A percentile compares a stretch with the other conserved stretches of the same genome.
These are phyloP conservation scores for cattle (Bos taurus) DNA, from an alignment of 2,113 vertebrate genomes.

Conservation along the genomic window DNA sequence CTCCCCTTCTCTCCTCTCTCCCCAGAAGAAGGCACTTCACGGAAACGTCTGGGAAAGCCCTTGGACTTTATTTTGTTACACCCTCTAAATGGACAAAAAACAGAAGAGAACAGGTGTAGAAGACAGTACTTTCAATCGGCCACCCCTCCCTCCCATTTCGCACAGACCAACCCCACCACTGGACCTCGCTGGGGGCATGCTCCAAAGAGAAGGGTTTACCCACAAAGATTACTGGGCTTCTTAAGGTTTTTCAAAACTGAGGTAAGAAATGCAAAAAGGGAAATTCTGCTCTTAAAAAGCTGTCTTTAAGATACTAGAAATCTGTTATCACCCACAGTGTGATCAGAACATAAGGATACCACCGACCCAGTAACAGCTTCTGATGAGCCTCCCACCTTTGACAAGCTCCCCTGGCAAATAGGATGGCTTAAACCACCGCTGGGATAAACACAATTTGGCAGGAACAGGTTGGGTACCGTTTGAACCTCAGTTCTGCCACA, in stretches of 20 bases:
- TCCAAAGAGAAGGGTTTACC: neutral
- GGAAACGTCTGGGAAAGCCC: constrained; percentile 74
- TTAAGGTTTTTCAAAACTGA: neutral
- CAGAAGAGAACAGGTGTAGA: constrained; percentile 68
- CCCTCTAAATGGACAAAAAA: constrained; percentile 71
- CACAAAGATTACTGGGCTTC: neutral
- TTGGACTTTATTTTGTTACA: constrained; percentile 76
- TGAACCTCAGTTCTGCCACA: neutral
- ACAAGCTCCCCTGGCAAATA: neutral
- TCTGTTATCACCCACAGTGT: neutral
- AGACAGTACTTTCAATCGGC: constrained; percentile 56
- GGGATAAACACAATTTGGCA: neutral
- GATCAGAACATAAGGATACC: neutral
- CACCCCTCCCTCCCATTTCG: constrained; percentile 22
- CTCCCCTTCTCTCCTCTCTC: constrained; percentile 76
- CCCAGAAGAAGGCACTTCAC: constrained; percentile 73
- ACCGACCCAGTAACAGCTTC: neutral
- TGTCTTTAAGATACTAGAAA: neutral
- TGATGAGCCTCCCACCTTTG: neutral
- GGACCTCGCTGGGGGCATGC: neutral
- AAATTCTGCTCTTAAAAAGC: neutral
- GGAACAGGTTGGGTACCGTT: neutral
- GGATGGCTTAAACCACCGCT: neutral
- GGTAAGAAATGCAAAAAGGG: neutral
- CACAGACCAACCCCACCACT: neutral